Evolutionary conservation across 2,113 vertebrate species (phyloP).

Genomic region (Psephotus haematonotus): DNA sequence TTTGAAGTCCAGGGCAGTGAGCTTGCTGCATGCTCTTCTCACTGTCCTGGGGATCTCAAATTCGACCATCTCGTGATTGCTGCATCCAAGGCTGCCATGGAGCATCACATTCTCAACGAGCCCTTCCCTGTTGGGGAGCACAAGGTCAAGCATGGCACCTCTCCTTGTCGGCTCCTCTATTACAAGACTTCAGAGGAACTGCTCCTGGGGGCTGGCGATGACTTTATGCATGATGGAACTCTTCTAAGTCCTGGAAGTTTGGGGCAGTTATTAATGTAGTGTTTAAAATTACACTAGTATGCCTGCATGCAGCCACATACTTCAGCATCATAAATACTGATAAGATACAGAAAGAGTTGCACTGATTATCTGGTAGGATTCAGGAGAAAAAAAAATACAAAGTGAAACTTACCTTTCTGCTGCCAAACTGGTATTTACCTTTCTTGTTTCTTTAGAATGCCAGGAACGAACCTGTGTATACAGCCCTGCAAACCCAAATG

Average conservation of each 20-base stretch:
- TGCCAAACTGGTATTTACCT: background rate
- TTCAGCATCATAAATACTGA: background rate
- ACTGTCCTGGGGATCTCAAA: no score
- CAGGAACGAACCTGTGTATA: background rate
- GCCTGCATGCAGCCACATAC: background rate
- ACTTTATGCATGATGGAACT: background rate
- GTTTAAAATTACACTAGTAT: background rate
- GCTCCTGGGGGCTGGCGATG: background rate
- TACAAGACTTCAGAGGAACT: background rate
- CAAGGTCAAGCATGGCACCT: no score
- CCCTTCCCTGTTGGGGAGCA: no score
- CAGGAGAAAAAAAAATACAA: background rate
- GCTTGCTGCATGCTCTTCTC: no score
- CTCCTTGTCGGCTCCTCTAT: no score
- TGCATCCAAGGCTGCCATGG: no score
- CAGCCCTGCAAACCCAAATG: background rate
- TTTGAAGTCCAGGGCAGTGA: no score
- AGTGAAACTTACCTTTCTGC: background rate
- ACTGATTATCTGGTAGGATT: background rate
- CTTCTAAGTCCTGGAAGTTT: background rate
- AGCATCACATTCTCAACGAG: no score
- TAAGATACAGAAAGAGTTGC: background rate
- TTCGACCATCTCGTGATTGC: no score
- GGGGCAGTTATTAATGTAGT: background rate
- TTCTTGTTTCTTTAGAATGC: background rate